These are phyloP conservation scores for Acrocera orbiculus DNA, from an alignment of 2,888 invertebrate species.

Conservation along the genomic window DNA sequence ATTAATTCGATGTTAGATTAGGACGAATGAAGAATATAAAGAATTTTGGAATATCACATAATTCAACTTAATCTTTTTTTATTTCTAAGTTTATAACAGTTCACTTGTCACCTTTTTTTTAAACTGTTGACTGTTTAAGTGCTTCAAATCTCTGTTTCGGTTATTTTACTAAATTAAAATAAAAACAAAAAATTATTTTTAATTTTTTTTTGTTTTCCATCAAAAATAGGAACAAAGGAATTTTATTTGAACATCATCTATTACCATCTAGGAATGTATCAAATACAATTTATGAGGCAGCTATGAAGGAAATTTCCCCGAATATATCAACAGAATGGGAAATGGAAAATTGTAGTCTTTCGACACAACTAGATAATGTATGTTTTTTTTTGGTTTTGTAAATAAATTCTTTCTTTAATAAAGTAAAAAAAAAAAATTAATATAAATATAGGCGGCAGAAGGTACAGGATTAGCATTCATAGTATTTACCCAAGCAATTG, in stretches of 20 bases:
- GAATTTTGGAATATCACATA: too few species aligned
- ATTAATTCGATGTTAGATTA: too few species aligned
- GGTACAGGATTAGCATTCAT: constrained; percentile 93
- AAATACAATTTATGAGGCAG: constrained; percentile 37
- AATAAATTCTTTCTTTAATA: too few species aligned
- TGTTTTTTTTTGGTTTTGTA: too few species aligned
- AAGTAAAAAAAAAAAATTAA: background rate
- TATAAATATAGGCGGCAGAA: constrained; percentile 63
- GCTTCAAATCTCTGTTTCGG: too few species aligned
- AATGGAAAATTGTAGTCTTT: constrained; percentile 50
- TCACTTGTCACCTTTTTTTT: too few species aligned
- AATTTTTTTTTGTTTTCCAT: constrained; percentile 14
- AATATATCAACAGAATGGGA: constrained; percentile 30
- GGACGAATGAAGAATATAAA: too few species aligned
- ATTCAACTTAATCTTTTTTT: too few species aligned
- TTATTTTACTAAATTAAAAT: too few species aligned
- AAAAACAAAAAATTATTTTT: too few species aligned
- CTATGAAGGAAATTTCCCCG: constrained; percentile 21
- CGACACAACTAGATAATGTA: constrained; percentile 58
- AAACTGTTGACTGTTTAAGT: too few species aligned
- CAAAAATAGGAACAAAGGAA: constrained; percentile 37
- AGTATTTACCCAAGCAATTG: constrained; percentile 93
- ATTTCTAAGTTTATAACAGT: too few species aligned
- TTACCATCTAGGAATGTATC: constrained; percentile 33
- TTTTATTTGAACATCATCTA: constrained; percentile 25